Conservation (phyloP, 1,140 invertebrate genomes). For the Brachionus paranguensis region DNA sequence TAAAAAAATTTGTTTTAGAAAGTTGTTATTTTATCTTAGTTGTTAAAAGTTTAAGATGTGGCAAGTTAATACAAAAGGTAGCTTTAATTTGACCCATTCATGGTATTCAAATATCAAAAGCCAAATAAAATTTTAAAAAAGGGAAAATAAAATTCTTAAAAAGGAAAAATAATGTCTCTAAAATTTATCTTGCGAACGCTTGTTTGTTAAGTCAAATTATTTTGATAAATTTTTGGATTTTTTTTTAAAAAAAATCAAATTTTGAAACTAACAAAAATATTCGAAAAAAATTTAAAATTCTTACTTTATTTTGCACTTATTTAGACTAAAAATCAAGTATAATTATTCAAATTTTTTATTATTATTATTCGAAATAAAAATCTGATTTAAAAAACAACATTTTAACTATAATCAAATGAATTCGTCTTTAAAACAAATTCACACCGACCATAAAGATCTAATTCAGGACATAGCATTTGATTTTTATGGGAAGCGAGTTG, state of each 20-base stretch:
- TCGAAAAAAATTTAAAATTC: neutral
- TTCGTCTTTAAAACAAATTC: slow-evolving; percentile 4
- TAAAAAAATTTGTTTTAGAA: no score
- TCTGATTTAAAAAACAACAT: neutral
- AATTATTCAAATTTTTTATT: neutral
- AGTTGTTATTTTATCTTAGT: no score
- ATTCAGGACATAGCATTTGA: slow-evolving; percentile 40
- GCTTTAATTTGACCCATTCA: no score
- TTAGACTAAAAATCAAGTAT: neutral
- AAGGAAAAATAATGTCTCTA: no score
- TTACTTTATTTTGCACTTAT: neutral
- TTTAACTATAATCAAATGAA: neutral
- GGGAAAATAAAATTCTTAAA: no score
- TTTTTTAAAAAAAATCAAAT: neutral
- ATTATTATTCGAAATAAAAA: neutral
- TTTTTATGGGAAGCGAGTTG: slow-evolving; percentile 38
- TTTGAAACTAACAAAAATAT: neutral
- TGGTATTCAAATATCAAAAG: no score
- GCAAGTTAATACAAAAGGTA: no score
- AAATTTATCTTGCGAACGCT: no score
- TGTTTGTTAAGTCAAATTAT: no score
- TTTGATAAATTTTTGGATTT: no score
- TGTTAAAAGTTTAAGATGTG: no score
- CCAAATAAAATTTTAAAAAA: no score
- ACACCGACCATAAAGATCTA: slow-evolving; percentile 34